Base-by-base conservation (phyloP, 2,797 vertebrate genomes). In the Argyrosomus regius region DNA sequence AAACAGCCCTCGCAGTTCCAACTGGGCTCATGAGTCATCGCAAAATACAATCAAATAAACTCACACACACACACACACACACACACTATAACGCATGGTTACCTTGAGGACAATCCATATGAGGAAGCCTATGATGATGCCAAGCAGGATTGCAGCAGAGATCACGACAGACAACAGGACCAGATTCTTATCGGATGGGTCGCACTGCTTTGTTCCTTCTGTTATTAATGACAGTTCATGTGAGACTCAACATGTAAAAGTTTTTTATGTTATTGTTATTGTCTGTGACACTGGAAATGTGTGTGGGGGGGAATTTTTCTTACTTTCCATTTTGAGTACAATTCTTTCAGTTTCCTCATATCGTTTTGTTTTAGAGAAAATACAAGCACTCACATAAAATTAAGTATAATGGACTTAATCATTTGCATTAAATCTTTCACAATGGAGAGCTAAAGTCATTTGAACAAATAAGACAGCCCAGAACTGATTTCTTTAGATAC, bases 81-180 rank as follows among this genome's bases (percentile, higher is more conserved):
- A 58, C 18, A 68, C 5, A 28, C 16, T n/a, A 20, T 50, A 31
- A 54, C 50, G 78, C 72, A 64, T 17, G 9, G 0, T 8, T 93
- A 94, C 93, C 92, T 90, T 95, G 17, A 7, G 1, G 31, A 75
- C 17, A 49, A 86, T 18, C 78, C 85, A 81, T 16, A 80, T 4
- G 67, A 84, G 0, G 41, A 85, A 17, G 22, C 2, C 5, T 0
- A 74, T 0, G 24, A 84, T 9, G 81, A 85, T 6, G 13, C 9
- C 1, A 6, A 88, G 1, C 59, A 94, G 83, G 50, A 91, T 24
- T 1, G n/a, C 50, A 22, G 52, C 62, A 16, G 59, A 24, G 76
- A 77, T 69, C 59, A 49, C 39, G 12, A 78, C 16, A 18, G 12
- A 46, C 28, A 78, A 2, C 67, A 89, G 5, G 13, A 86, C 0